Conservation (phyloP, 2,113 vertebrate genomes). For the Rhineura floridana region DNA sequence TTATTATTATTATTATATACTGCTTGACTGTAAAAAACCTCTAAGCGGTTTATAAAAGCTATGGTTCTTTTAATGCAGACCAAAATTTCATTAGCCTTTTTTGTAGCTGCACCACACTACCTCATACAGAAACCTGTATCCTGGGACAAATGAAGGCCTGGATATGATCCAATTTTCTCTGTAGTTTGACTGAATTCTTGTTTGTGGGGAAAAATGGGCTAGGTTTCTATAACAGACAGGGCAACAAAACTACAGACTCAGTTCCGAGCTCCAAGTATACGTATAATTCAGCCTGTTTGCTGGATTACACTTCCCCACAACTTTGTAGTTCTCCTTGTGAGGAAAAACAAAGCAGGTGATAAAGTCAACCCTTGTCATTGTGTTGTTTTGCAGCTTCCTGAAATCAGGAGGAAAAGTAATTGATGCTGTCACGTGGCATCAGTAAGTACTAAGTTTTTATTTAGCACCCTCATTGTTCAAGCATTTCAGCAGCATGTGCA, state of each 20-base stretch:
- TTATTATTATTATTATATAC: no score
- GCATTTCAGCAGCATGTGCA: background rate
- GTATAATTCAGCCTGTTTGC: background rate
- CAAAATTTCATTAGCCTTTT: no score
- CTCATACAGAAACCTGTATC: no score
- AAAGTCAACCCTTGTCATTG: background rate
- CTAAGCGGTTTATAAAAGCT: no score
- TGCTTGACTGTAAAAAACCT: no score
- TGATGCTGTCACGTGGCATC: conserved; percentile 91
- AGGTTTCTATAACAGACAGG: background rate
- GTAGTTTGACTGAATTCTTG: background rate
- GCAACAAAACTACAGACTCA: background rate
- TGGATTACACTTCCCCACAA: background rate
- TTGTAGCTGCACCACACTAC: no score
- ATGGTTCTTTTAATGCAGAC: no score
- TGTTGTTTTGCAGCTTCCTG: conserved; percentile 83
- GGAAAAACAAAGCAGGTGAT: background rate
- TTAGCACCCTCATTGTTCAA: background rate
- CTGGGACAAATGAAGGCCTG: no score
- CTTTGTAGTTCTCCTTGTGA: background rate
- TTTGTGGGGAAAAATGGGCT: background rate
- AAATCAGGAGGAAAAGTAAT: conserved; percentile 81
- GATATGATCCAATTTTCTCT: background rate
- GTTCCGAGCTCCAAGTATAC: no score
- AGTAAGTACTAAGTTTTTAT: conserved; percentile 84